phyloP scores from a whole-genome alignment of 2,888 invertebrate genomes.

The Abscondita cerata region DNA sequence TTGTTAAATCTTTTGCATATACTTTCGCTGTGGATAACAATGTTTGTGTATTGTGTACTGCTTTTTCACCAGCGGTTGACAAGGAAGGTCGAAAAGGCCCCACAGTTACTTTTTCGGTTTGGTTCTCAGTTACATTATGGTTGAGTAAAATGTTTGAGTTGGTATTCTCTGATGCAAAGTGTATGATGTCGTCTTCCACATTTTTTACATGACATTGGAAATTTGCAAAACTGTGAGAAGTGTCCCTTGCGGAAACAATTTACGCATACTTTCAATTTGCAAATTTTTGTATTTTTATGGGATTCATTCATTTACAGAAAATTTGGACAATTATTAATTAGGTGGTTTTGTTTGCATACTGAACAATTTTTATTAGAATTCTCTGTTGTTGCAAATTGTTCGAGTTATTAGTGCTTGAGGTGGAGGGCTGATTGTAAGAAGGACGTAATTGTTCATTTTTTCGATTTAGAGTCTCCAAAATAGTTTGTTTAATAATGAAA shows the following conservation, averaged over 20 bases:
- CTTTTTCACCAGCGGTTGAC: too few relatives aligned
- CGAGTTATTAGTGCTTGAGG: too few relatives aligned
- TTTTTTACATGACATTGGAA: too few relatives aligned
- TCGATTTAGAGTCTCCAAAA: background rate
- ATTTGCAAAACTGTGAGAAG: background rate
- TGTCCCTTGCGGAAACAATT: constrained; percentile 2
- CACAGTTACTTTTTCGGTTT: background rate
- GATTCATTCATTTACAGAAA: background rate
- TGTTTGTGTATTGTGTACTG: background rate
- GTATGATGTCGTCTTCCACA: background rate
- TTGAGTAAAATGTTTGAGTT: background rate
- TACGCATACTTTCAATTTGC: background rate
- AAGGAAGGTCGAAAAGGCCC: too few relatives aligned
- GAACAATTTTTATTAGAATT: background rate
- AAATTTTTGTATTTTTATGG: too few relatives aligned
- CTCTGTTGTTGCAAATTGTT: too few relatives aligned
- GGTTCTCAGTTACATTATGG: background rate
- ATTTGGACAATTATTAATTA: background rate
- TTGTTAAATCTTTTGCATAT: background rate
- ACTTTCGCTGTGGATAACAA: background rate
- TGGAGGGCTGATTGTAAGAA: too few relatives aligned
- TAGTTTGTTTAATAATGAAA: background rate
- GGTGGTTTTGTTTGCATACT: too few relatives aligned
- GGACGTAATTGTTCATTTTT: too few relatives aligned
- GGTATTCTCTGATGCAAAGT: background rate